Conservation (phyloP, 2,113 vertebrate genomes). For the Lethenteron reissneri region DNA sequence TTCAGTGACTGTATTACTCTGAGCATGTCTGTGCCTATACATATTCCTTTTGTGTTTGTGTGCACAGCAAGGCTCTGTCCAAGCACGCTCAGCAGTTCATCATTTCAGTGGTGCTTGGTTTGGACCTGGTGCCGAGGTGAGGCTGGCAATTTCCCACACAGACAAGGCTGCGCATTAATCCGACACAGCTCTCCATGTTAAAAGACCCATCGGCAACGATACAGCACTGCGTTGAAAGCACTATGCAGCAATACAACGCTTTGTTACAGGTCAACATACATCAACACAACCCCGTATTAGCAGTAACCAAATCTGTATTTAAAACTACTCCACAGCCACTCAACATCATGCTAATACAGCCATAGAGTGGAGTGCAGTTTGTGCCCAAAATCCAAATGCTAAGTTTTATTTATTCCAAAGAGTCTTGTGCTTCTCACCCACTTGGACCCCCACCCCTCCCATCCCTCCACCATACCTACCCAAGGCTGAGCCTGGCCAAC, state of each 20-base stretch:
- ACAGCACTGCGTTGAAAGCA: too few relatives aligned
- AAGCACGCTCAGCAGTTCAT: slow-evolving; percentile 68
- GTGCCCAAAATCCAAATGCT: too few relatives aligned
- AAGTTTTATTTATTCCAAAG: too few relatives aligned
- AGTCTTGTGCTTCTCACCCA: too few relatives aligned
- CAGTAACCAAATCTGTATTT: slow-evolving; percentile 9
- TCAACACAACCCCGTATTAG: not conserved
- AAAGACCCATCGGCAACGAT: too few relatives aligned
- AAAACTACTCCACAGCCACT: not conserved
- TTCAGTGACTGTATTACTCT: too few relatives aligned
- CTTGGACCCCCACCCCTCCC: too few relatives aligned
- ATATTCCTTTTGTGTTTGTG: not conserved
- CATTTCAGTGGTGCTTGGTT: slow-evolving; percentile 61
- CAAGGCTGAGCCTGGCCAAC: slow-evolving; percentile 72
- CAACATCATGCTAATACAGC: too few relatives aligned
- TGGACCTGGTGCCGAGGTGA: slow-evolving; percentile 80
- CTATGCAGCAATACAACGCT: not conserved
- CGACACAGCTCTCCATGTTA: too few relatives aligned
- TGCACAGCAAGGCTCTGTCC: slow-evolving; percentile 54
- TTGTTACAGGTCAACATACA: not conserved
- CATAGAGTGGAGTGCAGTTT: too few relatives aligned
- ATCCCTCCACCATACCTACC: slow-evolving; percentile 6
- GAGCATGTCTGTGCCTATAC: too few relatives aligned
- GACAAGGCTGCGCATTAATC: too few relatives aligned
- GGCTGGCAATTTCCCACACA: not conserved